phyloP scores from a whole-genome alignment of 2,888 invertebrate species.

The Nomada lathburiana region DNA sequence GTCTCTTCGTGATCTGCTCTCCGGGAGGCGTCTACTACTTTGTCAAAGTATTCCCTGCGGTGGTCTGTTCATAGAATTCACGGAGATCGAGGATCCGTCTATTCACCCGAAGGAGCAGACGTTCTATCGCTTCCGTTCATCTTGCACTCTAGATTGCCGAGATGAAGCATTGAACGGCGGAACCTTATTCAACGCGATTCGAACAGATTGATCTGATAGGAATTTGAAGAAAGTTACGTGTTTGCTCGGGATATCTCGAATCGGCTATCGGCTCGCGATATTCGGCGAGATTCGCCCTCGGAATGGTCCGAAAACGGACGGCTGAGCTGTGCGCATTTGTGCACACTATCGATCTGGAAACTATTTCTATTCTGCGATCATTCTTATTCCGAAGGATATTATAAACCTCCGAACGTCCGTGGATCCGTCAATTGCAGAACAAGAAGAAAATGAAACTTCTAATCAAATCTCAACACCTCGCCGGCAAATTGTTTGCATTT shows the following conservation, averaged over 20 bases:
- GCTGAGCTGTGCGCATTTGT: too few relatives aligned
- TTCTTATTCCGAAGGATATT: too few relatives aligned
- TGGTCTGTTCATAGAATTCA: conserved; percentile 47
- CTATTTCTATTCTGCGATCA: too few relatives aligned
- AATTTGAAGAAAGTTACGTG: background rate
- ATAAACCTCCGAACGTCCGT: too few relatives aligned
- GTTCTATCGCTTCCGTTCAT: background rate
- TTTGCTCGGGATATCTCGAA: background rate
- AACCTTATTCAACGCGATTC: background rate
- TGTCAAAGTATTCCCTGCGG: conserved; percentile 53
- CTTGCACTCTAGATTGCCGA: background rate
- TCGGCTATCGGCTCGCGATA: too few relatives aligned
- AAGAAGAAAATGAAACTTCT: too few relatives aligned
- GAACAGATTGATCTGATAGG: background rate
- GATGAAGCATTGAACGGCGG: background rate
- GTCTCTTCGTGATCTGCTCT: conserved; percentile 46
- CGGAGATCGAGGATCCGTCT: conserved; percentile 23
- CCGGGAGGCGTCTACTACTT: conserved; percentile 57
- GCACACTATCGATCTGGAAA: too few relatives aligned
- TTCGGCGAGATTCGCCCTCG: too few relatives aligned
- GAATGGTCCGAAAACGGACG: too few relatives aligned
- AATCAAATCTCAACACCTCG: too few relatives aligned
- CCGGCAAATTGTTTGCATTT: too few relatives aligned
- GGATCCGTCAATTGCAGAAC: too few relatives aligned
- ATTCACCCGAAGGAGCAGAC: background rate